Evolutionary conservation across 2,888 invertebrate genomes (phyloP).

Genomic region (Troides oblongomaculatus): DNA sequence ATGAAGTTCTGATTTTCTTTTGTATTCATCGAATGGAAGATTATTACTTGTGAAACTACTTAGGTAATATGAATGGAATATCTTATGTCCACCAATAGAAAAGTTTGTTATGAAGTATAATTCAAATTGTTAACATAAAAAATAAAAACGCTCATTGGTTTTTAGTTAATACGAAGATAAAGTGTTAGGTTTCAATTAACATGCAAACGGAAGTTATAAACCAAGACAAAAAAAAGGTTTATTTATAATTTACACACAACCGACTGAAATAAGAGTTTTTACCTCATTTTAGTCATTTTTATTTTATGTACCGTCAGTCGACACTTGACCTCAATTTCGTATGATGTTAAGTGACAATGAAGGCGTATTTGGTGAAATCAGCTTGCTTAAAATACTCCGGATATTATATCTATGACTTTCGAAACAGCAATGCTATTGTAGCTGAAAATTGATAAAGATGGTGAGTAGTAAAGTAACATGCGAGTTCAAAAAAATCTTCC

Average conservation of each 20-base stretch:
- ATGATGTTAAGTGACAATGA: too few species aligned
- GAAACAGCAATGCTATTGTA: too few species aligned
- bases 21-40: neutral
- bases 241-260: neutral
- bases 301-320: too few species aligned
- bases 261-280: neutral
- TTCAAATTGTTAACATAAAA: neutral
- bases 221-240: neutral
- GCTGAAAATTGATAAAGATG: too few species aligned
- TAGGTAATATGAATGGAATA: neutral
- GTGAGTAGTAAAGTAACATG: too few species aligned
- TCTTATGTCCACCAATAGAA: neutral
- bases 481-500: too few species aligned
- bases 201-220: conserved; percentile 1
- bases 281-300: too few species aligned
- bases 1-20: too few species aligned
- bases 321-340: too few species aligned
- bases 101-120: neutral
- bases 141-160: neutral
- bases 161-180: conserved; percentile 2
- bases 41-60: neutral
- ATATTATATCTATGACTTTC: too few species aligned
- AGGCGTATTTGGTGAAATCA: too few species aligned
- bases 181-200: conserved; percentile 6
- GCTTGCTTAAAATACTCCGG: too few species aligned